Evolutionary conservation across 2,113 vertebrate genomes (phyloP).

Genomic region (Calonectris borealis): DNA sequence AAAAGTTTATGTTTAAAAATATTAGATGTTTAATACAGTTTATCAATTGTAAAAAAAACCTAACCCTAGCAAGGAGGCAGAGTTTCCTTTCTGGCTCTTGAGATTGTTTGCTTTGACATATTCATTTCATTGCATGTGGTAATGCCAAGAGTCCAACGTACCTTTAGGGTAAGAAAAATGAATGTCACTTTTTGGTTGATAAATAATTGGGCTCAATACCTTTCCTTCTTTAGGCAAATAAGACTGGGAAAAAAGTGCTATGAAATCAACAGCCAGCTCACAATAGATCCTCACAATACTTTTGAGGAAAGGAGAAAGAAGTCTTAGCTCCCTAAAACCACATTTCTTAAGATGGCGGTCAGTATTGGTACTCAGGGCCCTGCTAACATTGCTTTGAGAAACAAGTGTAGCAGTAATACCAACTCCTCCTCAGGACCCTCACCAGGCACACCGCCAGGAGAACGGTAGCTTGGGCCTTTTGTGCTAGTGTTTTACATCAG

Average conservation of each 20-base stretch:
- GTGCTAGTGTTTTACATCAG: background rate
- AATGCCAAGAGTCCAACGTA: background rate
- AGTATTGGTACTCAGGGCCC: fast-evolving
- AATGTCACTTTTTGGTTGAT: background rate
- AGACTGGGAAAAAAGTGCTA: background rate
- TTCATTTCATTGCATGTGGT: background rate
- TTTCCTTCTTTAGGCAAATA: background rate
- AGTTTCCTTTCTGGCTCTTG: background rate
- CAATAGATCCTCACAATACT: background rate
- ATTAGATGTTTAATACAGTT: background rate
- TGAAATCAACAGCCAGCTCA: background rate
- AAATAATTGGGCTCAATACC: background rate
- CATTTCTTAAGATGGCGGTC: background rate
- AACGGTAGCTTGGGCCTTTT: background rate
- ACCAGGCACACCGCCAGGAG: background rate
- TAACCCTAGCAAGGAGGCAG: background rate
- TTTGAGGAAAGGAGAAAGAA: background rate
- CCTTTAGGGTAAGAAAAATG: background rate
- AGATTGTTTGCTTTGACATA: background rate
- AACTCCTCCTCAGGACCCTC: background rate
- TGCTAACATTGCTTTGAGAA: background rate
- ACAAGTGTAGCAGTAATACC: background rate
- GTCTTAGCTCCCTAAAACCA: background rate
- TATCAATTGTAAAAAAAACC: background rate
- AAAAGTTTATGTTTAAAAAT: background rate